Percentiles rank a stretch among this genome's conserved stretches.
phyloP scores from a whole-genome alignment of 2,888 invertebrate species.

The Callosobruchus maculatus region DNA sequence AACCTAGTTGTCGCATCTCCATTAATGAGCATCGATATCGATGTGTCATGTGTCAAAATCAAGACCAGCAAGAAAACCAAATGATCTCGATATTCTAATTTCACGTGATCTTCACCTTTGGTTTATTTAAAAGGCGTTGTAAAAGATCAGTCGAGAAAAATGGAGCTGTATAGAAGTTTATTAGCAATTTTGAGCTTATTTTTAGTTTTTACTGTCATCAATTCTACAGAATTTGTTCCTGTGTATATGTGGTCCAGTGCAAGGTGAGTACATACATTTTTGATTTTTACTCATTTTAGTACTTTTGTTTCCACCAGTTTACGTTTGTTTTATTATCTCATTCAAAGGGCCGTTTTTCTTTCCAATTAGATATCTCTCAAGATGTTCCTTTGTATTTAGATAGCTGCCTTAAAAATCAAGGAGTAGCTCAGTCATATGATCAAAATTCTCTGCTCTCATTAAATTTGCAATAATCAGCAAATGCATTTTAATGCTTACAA shows the following conservation, averaged over 20 bases:
- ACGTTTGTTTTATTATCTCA: neutral
- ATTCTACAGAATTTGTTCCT: conserved; percentile 42
- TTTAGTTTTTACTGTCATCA: conserved; percentile 19
- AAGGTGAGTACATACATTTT: conserved; percentile 31
- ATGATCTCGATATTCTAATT: neutral
- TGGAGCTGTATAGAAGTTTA: neutral
- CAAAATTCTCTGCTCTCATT: neutral
- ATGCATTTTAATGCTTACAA: neutral
- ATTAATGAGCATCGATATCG: neutral
- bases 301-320: neutral
- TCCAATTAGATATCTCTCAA: neutral
- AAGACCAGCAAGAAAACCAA: neutral
- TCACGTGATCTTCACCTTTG: neutral
- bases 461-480: neutral
- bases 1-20: neutral
- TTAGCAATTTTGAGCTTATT: conserved; percentile 1
- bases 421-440: conserved; percentile 5
- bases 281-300: conserved; percentile 3
- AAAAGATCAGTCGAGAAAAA: neutral
- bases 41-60: neutral
- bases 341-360: neutral
- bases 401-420: neutral
- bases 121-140: neutral
- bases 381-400: neutral
- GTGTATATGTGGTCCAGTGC: conserved; percentile 44